Conservation (phyloP, 1,140 invertebrate species). For the Drosophila mauritiana region DNA sequence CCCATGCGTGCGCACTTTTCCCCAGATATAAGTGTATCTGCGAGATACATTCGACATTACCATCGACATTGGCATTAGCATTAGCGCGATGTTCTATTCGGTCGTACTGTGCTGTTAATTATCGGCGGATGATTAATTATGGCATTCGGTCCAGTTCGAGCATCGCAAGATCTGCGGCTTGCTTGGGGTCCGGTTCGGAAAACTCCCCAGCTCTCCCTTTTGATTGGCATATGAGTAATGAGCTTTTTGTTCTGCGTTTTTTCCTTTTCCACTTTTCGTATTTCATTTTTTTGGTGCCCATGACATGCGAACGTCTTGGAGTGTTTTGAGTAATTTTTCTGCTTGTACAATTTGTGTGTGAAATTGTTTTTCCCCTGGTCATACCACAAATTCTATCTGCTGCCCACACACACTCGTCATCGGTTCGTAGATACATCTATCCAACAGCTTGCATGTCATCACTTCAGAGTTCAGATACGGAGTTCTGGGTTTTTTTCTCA, state of each 20-base stretch:
- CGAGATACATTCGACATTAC: constrained; percentile 46
- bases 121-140: constrained; percentile 80
- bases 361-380: constrained; percentile 62
- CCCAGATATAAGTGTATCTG: constrained; percentile 37
- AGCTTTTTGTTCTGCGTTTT: constrained; percentile 72
- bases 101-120: constrained; percentile 74
- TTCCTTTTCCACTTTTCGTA: constrained; percentile 37
- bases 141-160: constrained; percentile 53
- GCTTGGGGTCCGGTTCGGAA: constrained; percentile 25
- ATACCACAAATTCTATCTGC: constrained; percentile 12
- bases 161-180: constrained; percentile 56
- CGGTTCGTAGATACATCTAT: constrained; percentile 32
- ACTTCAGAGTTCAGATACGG: constrained; percentile 40
- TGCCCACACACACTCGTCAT: constrained; percentile 66
- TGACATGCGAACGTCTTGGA: constrained; percentile 57
- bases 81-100: constrained; percentile 65
- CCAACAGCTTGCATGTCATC: constrained; percentile 78
- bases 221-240: constrained; percentile 83
- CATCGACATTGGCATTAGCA: constrained; percentile 65
- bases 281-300: constrained; percentile 33
- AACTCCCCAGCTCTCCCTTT: constrained; percentile 13
- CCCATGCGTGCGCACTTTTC: constrained; percentile 40
- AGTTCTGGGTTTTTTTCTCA: constrained; percentile 48
- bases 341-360: constrained; percentile 59
- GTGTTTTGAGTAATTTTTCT: constrained; percentile 61